phyloP scores from a whole-genome alignment of 2,888 invertebrate species.

The Pegoplata infirma region DNA sequence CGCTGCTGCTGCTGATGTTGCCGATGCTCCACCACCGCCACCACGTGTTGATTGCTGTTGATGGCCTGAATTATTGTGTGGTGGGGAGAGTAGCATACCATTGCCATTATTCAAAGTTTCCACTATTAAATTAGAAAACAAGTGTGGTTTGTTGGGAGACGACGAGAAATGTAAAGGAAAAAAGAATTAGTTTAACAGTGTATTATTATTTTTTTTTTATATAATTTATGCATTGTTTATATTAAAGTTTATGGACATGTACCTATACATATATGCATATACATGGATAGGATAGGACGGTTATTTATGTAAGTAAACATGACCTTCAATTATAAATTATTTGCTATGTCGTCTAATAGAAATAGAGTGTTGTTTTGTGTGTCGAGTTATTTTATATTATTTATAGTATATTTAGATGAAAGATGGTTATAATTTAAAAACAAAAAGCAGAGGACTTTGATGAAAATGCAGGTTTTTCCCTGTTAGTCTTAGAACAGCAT shows the following conservation, averaged over 20 bases:
- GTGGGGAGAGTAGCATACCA: conserved; percentile 86
- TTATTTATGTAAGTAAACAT: conserved; percentile 26
- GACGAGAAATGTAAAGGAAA: conserved; percentile 38
- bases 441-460: too few species aligned
- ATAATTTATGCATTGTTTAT: conserved; percentile 44
- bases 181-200: conserved; percentile 41
- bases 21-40: conserved; percentile 52
- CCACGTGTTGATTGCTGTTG: conserved; percentile 68
- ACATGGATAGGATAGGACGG: conserved; percentile 6
- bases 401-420: background rate
- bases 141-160: background rate
- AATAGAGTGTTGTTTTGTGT: conserved; percentile 5
- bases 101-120: conserved; percentile 85
- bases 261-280: background rate
- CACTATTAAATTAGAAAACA: conserved; percentile 69
- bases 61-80: conserved; percentile 82
- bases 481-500: too few species aligned
- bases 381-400: conserved; percentile 23
- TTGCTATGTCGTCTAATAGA: conserved; percentile 36
- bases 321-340: conserved; percentile 57
- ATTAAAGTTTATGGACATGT: conserved; percentile 28
- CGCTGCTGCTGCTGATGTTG: conserved; percentile 65
- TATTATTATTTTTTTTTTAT: conserved; percentile 13
- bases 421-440: background rate
- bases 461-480: too few species aligned